Conservation (phyloP, 1,140 invertebrate species). For the Drosophila willistoni region DNA sequence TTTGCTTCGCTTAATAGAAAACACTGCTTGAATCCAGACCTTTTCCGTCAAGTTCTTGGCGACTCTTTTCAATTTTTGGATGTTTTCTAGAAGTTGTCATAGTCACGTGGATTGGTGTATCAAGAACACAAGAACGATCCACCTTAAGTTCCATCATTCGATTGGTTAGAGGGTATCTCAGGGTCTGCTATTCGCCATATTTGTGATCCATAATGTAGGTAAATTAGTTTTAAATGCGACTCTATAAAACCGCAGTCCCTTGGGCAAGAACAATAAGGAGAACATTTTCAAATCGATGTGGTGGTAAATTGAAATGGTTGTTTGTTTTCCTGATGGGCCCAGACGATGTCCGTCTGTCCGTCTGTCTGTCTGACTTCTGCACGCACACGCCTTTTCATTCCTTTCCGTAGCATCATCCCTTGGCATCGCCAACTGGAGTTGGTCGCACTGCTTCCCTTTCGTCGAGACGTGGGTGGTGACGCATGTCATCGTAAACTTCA, state of each 20-base stretch:
- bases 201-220: neutral
- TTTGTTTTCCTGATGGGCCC: constrained; percentile 62
- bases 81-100: too few relatives aligned
- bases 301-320: constrained; percentile 74
- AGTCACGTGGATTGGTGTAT: too few relatives aligned
- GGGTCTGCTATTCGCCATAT: neutral
- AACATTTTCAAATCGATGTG: constrained; percentile 58
- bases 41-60: too few relatives aligned
- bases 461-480: constrained; percentile 77
- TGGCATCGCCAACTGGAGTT: constrained; percentile 4
- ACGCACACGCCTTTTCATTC: constrained; percentile 49
- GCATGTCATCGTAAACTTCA: constrained; percentile 82
- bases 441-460: constrained; percentile 9
- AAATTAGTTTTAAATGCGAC: constrained; percentile 12
- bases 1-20: too few relatives aligned
- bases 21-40: too few relatives aligned
- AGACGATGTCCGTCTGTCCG: neutral
- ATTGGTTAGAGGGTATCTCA: neutral
- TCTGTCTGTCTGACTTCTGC: constrained; percentile 36
- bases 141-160: too few relatives aligned
- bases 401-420: constrained; percentile 19
- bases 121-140: too few relatives aligned
- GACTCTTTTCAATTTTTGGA: too few relatives aligned
- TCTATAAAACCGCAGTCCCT: constrained; percentile 51
- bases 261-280: constrained; percentile 15